Base-by-base conservation (phyloP, 2,888 invertebrate genomes). In the Halocaridina rubra region DNA sequence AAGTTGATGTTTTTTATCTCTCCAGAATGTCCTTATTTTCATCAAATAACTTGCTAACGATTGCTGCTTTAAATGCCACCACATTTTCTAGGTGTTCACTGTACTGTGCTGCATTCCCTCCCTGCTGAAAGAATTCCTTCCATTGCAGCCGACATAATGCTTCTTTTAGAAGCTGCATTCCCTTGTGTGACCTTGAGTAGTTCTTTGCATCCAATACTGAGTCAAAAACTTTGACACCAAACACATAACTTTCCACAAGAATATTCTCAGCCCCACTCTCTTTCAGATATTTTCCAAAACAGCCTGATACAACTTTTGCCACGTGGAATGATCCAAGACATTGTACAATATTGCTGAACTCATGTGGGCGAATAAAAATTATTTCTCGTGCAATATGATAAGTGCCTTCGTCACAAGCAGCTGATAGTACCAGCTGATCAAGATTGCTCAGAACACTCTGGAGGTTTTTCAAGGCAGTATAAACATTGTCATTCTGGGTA, bases 351-450 rank as follows among this genome's bases (percentile, higher is more conserved):
- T 39, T 39, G 8, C 13, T 39, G 13, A 39, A 39, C 39, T 39
- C 39, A 39, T 39, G 13, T 39, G 39, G 39, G 39, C 39, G 39
- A 39, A 39, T 7, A 39, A 39, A 13, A 7, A 8, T 7, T 3
- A 76, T 76, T 24, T 76, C 57, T n/a, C 59, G 16, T 3, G 59
- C 76, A 76, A 76, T 76, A 27, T 76, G 76, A 22, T 76, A 76
- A 22, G 53, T 30, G 27, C 76, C 76, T 32, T 76, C 76, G 59
- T 76, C 76, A 76, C 76, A 76, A 4, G 57, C 19, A 22, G 59
- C 30, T 5, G 76, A 59, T 10, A 76, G 24, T n/a, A 30, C 53
- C 5, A 30, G 30, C 32, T 76, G 76, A 59, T 76, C 32, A 29
- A 76, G 24, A 46, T 76, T 57, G 24, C 76, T 32, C 7, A 76